phyloP scores from a whole-genome alignment of 2,888 invertebrate genomes.

The Drosophila tripunctata region DNA sequence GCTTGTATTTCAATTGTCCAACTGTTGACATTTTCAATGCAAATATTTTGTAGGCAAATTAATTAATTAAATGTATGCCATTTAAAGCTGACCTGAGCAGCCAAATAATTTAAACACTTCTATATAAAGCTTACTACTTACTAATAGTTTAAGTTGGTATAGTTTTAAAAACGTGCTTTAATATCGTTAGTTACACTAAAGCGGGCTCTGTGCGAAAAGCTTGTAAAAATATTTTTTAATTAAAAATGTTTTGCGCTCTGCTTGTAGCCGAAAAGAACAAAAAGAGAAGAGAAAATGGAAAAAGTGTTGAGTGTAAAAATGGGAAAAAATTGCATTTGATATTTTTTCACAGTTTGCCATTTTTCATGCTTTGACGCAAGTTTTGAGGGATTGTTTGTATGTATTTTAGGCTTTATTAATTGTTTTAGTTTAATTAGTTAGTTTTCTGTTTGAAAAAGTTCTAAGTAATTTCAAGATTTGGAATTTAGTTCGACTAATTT shows the following conservation, averaged over 20 bases:
- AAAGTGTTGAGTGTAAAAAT: slow-evolving; percentile 19
- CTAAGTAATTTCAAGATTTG: no score
- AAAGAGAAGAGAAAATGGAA: not conserved
- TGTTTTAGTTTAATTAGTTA: no score
- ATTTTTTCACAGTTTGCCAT: slow-evolving; percentile 18
- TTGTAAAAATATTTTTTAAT: slow-evolving; percentile 46
- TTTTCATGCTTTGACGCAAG: not conserved
- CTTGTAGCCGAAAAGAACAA: not conserved
- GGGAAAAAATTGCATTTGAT: slow-evolving; percentile 5
- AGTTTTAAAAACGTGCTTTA: slow-evolving; percentile 15
- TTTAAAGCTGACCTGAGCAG: no score
- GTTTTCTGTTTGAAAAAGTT: no score
- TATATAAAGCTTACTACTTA: no score
- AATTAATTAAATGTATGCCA: slow-evolving; percentile 62
- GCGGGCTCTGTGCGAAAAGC: slow-evolving; percentile 20
- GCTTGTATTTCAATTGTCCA: slow-evolving; percentile 67
- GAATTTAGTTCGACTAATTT: no score
- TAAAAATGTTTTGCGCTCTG: slow-evolving; percentile 32
- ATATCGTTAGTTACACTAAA: slow-evolving; percentile 5
- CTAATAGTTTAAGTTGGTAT: not conserved
- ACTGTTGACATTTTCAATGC: slow-evolving; percentile 37
- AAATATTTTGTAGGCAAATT: slow-evolving; percentile 42
- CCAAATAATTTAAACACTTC: no score
- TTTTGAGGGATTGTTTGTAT: not conserved
- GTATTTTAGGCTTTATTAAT: not conserved